A percentile compares a stretch with the other conserved stretches of the same genome.
These are phyloP conservation scores for Helicolenus hilgendorfi DNA, from an alignment of 2,797 vertebrate genomes.

Conservation along the genomic window DNA sequence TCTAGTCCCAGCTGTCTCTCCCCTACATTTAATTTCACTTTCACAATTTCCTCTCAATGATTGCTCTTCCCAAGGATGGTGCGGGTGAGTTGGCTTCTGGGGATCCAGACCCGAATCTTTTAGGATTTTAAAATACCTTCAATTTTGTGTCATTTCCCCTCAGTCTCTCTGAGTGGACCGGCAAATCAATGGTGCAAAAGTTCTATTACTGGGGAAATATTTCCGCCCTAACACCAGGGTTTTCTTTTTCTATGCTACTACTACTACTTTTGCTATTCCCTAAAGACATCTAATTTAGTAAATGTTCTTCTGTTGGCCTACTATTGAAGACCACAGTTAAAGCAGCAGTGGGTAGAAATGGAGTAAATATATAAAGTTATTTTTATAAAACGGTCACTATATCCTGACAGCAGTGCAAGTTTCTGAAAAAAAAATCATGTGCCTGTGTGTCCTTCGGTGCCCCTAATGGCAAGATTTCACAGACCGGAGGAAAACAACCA, in stretches of 20 bases:
- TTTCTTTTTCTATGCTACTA: too few species aligned
- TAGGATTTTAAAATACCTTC: neutral
- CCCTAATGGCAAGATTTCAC: too few species aligned
- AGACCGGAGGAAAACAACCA: too few species aligned
- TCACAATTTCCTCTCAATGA: neutral
- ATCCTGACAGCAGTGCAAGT: too few species aligned
- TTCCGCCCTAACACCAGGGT: neutral
- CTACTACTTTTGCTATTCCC: too few species aligned
- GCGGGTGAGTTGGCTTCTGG: neutral
- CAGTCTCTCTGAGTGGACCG: neutral
- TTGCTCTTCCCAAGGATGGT: neutral
- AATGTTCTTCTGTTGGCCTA: neutral
- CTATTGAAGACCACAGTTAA: too few species aligned
- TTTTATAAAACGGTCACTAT: too few species aligned
- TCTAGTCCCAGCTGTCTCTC: neutral
- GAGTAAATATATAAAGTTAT: rapidly evolving
- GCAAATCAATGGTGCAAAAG: neutral
- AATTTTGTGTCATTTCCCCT: neutral
- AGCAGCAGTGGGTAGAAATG: too few species aligned
- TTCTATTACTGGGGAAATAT: neutral
- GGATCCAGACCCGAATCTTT: neutral
- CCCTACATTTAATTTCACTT: neutral
- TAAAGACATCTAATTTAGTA: too few species aligned
- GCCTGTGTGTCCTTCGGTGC: too few species aligned
- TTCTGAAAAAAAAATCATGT: too few species aligned